Evolutionary conservation across 2,888 invertebrate species (phyloP).

Genomic region (Hirtodrosophila histrioides): DNA sequence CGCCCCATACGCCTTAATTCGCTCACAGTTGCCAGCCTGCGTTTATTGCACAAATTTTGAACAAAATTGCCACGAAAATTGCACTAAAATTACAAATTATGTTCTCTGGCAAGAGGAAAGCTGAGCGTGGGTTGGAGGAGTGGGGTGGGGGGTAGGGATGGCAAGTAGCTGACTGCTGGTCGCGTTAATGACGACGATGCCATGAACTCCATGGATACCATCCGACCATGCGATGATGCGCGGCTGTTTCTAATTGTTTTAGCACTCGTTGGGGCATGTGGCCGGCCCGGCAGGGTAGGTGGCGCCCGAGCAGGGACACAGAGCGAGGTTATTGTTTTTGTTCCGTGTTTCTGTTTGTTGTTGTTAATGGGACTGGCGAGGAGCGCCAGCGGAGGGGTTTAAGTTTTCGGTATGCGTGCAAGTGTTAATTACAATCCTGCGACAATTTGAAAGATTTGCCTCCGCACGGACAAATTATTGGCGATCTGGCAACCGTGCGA

Average conservation of each 20-base stretch:
- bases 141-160: neutral
- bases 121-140: no score
- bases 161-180: conserved; percentile 26
- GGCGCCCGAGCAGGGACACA: neutral
- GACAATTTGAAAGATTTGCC: conserved; percentile 68
- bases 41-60: conserved; percentile 50
- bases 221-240: conserved; percentile 45
- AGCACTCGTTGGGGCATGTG: conserved; percentile 31
- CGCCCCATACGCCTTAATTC: neutral
- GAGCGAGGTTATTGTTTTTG: conserved; percentile 41
- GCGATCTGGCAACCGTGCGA: conserved; percentile 17
- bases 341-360: conserved; percentile 27
- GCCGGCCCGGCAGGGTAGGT: no score
- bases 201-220: conserved; percentile 26
- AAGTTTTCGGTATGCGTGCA: conserved; percentile 47
- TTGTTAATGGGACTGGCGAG: conserved; percentile 26
- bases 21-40: conserved; percentile 15
- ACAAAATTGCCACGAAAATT: conserved; percentile 63
- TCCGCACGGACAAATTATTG: conserved; percentile 55
- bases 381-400: conserved; percentile 15
- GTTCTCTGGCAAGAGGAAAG: conserved; percentile 7
- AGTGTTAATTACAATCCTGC: conserved; percentile 70
- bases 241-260: conserved; percentile 78
- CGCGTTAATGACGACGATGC: conserved; percentile 61
- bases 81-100: conserved; percentile 62